Percentiles rank a stretch among this genome's conserved stretches.
Conservation (phyloP, 2,113 vertebrate species). For the Rafetus swinhoei region DNA sequence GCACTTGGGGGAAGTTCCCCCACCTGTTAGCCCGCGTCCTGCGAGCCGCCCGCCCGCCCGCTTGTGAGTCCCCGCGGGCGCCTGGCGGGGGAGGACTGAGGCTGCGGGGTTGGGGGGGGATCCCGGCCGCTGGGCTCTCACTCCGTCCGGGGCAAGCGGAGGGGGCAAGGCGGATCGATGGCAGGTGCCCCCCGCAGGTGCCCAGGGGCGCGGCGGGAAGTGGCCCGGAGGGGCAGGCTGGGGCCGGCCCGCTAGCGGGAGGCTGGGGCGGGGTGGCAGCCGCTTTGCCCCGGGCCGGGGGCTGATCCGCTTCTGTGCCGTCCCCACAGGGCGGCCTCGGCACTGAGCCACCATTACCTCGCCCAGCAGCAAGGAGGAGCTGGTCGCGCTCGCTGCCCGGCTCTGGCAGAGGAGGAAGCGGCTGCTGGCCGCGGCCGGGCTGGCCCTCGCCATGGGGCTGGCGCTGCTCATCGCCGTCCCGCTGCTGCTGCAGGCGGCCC, state of each 20-base stretch:
- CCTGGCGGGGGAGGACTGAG: no score
- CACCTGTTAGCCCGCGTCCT: background rate
- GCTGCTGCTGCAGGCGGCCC: slow-evolving; percentile 80
- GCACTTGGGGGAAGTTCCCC: background rate
- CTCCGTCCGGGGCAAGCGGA: no score
- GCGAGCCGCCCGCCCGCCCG: no score
- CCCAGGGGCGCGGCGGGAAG: no score
- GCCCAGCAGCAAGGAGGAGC: slow-evolving; percentile 78
- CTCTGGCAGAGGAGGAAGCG: slow-evolving; percentile 80
- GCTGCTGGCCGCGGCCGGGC: slow-evolving; percentile 78
- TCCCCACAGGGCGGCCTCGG: slow-evolving; percentile 48
- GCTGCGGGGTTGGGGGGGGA: no score
- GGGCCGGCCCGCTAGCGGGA: no score
- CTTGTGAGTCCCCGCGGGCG: no score
- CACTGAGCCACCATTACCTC: slow-evolving; percentile 80
- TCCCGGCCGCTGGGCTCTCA: no score
- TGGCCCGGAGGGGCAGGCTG: no score
- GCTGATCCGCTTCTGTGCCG: slow-evolving; percentile 31
- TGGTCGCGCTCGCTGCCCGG: slow-evolving; percentile 79
- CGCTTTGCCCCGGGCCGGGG: background rate
- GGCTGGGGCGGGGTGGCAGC: background rate
- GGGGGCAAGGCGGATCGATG: no score
- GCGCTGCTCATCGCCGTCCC: slow-evolving; percentile 82
- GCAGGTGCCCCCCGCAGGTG: no score
- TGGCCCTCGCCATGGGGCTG: slow-evolving; percentile 83